Conservation (phyloP, 1,140 invertebrate species). For the Procambarus virginalis region DNA sequence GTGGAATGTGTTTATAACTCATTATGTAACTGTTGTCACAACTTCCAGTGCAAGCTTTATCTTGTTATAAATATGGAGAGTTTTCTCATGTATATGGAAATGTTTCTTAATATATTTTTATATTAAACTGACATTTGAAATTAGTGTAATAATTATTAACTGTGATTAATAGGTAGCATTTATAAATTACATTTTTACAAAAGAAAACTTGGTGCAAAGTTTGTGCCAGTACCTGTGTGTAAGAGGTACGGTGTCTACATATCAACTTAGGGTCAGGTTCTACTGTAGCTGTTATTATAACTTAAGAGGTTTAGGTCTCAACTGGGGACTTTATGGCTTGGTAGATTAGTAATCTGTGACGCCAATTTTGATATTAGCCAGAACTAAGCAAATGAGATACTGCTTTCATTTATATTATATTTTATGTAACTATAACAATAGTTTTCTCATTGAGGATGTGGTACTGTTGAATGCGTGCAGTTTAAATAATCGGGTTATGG, state of each 20-base stretch:
- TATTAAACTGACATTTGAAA: not conserved
- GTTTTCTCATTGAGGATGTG: too few species aligned
- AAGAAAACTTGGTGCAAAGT: not conserved
- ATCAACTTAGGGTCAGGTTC: not conserved
- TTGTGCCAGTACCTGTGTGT: not conserved
- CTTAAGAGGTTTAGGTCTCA: not conserved
- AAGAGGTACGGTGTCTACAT: not conserved
- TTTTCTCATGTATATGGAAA: not conserved
- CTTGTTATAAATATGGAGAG: not conserved
- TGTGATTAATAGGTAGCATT: not conserved
- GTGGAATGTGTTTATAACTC: not conserved
- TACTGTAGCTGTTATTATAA: not conserved
- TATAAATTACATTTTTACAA: not conserved
- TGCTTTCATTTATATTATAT: too few species aligned
- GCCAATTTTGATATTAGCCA: not conserved
- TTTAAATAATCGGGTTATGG: not conserved
- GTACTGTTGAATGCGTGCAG: not conserved
- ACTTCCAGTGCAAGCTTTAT: conserved; percentile 1
- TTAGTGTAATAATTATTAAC: not conserved
- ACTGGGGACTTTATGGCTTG: not conserved
- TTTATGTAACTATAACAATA: too few species aligned
- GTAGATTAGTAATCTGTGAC: not conserved
- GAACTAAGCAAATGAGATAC: not conserved
- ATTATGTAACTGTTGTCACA: not conserved
- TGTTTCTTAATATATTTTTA: conserved; percentile 2